phyloP scores from a whole-genome alignment of 2,113 vertebrate genomes.

The Dryoscopus gambensis region DNA sequence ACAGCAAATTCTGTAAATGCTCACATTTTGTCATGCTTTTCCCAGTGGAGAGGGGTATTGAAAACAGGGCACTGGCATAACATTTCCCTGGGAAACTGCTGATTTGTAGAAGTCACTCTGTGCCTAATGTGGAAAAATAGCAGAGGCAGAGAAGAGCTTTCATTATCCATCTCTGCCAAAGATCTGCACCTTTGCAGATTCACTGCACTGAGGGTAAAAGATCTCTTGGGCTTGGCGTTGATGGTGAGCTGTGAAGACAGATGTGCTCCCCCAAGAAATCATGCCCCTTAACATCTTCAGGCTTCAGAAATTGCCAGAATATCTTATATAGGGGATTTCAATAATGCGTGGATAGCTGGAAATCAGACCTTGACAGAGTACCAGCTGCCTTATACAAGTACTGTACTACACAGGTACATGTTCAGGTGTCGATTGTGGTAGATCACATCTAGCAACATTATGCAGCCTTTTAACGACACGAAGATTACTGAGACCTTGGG shows the following conservation, averaged over 20 bases:
- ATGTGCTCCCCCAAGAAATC: not conserved
- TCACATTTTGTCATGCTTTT: not conserved
- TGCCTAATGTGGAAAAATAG: not conserved
- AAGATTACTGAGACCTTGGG: not conserved
- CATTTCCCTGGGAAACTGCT: not conserved
- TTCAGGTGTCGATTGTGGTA: not conserved
- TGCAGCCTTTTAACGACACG: not conserved
- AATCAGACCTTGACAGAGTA: not conserved
- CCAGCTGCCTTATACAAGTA: not conserved
- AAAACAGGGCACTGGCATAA: not conserved
- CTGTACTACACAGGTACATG: rapidly evolving
- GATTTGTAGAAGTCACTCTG: not conserved
- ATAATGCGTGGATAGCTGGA: not conserved
- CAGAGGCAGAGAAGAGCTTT: not conserved
- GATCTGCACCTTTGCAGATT: not conserved
- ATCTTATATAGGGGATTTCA: not conserved
- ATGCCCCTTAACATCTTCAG: not conserved
- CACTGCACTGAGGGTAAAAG: not conserved
- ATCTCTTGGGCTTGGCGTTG: not conserved
- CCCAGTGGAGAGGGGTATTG: not conserved
- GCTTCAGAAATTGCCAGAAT: not conserved
- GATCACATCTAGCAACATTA: not conserved
- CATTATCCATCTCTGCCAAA: not conserved
- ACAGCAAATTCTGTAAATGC: not conserved
- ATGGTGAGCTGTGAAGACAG: not conserved